These are phyloP conservation scores for Pheosia tremula DNA, from an alignment of 2,888 invertebrate species.

Conservation along the genomic window DNA sequence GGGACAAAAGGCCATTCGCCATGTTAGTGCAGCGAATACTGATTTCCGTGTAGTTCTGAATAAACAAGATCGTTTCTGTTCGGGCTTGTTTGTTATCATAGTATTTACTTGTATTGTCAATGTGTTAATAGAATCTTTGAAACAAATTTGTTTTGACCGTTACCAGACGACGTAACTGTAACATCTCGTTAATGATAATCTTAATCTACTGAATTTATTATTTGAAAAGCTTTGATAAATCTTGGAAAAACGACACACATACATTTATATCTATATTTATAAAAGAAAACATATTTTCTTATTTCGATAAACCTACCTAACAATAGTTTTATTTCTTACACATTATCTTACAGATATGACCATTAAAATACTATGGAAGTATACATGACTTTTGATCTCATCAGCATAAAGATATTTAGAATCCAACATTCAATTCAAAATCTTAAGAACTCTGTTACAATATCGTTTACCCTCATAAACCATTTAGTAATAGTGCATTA, in stretches of 20 bases:
- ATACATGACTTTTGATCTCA: too few relatives aligned
- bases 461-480: not conserved
- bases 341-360: too few relatives aligned
- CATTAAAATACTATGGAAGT: too few relatives aligned
- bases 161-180: not conserved
- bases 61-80: not conserved
- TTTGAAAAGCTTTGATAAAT: too few relatives aligned
- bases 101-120: not conserved
- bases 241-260: too few relatives aligned
- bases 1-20: conserved; percentile 32
- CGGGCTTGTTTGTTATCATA: not conserved
- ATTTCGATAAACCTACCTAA: too few relatives aligned
- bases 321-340: too few relatives aligned
- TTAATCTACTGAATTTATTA: too few relatives aligned
- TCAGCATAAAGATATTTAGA: too few relatives aligned
- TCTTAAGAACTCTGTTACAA: not conserved
- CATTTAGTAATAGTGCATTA: not conserved
- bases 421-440: too few relatives aligned
- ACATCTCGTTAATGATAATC: not conserved
- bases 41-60: not conserved
- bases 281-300: too few relatives aligned
- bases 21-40: conserved; percentile 11
- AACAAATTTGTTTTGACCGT: not conserved
- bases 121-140: not conserved
- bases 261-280: too few relatives aligned